These are phyloP conservation scores for Hycleus cichorii DNA, from an alignment of 1,140 invertebrate genomes.

Conservation along the genomic window DNA sequence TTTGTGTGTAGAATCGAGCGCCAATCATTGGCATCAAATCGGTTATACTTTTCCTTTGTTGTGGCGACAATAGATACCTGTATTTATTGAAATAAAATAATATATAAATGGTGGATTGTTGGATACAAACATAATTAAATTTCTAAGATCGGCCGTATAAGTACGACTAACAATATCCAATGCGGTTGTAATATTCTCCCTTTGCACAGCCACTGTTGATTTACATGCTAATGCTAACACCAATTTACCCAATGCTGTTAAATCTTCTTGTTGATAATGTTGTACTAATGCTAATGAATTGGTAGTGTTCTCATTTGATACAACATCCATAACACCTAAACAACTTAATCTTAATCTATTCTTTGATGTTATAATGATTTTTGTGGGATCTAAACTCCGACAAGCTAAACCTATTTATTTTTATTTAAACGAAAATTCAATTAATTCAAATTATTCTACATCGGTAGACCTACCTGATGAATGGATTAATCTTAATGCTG, in stretches of 20 bases:
- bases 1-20: conserved; percentile 87
- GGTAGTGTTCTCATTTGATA: conserved; percentile 61
- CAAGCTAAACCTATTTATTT: conserved; percentile 31
- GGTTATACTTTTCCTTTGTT: conserved; percentile 72
- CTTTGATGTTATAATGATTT: conserved; percentile 74
- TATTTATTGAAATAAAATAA: conserved; percentile 9
- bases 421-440: background rate
- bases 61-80: conserved; percentile 72
- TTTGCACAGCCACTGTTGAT: conserved; percentile 76
- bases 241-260: conserved; percentile 83
- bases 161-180: conserved; percentile 82
- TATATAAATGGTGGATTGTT: conserved; percentile 4
- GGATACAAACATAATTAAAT: conserved; percentile 80
- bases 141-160: conserved; percentile 88
- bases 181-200: conserved; percentile 77
- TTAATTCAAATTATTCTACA: background rate
- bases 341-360: conserved; percentile 71
- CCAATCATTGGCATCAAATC: conserved; percentile 99
- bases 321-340: conserved; percentile 75
- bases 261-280: conserved; percentile 88
- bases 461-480: conserved; percentile 50
- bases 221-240: conserved; percentile 87
- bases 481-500: conserved; percentile 88
- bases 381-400: conserved; percentile 79
- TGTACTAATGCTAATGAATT: conserved; percentile 62